Percentiles rank a stretch among this genome's conserved stretches.
These are phyloP conservation scores for Corythornis madagascariensis DNA, from an alignment of 2,113 vertebrate genomes.

Conservation along the genomic window DNA sequence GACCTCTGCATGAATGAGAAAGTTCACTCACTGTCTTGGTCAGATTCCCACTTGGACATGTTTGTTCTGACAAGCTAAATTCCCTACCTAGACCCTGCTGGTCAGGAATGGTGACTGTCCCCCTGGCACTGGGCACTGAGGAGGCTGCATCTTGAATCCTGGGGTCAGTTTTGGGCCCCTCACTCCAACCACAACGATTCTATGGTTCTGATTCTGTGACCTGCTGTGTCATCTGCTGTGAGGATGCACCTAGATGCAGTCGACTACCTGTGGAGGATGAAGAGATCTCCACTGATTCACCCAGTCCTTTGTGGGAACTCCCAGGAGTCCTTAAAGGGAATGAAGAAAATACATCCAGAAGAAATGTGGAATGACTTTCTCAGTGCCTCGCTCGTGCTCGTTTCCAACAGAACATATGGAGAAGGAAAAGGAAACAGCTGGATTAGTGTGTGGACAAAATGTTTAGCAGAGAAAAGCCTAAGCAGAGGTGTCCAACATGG, in stretches of 20 bases:
- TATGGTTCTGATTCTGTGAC: no score
- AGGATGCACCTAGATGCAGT: background rate
- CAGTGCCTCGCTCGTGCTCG: accelerated
- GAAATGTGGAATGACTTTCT: background rate
- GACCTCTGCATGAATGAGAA: background rate
- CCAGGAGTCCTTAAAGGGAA: background rate
- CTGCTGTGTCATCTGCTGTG: background rate
- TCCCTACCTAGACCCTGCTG: background rate
- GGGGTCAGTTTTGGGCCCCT: no score
- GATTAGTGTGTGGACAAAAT: background rate
- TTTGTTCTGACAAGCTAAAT: background rate
- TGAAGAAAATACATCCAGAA: background rate
- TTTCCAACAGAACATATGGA: background rate
- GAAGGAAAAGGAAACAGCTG: background rate
- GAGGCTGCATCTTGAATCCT: no score
- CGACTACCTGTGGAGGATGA: background rate
- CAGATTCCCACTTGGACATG: background rate
- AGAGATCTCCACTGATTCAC: background rate
- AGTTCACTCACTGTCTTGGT: background rate
- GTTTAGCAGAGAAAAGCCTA: background rate
- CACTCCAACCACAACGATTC: no score
- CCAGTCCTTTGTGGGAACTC: background rate
- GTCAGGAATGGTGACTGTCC: background rate
- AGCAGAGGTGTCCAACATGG: background rate
- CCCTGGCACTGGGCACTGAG: background rate